Evolutionary conservation across 2,888 invertebrate species (phyloP), one percentile per base, ranked within the genome.

Genomic region (Lucinisca nassula): DNA sequence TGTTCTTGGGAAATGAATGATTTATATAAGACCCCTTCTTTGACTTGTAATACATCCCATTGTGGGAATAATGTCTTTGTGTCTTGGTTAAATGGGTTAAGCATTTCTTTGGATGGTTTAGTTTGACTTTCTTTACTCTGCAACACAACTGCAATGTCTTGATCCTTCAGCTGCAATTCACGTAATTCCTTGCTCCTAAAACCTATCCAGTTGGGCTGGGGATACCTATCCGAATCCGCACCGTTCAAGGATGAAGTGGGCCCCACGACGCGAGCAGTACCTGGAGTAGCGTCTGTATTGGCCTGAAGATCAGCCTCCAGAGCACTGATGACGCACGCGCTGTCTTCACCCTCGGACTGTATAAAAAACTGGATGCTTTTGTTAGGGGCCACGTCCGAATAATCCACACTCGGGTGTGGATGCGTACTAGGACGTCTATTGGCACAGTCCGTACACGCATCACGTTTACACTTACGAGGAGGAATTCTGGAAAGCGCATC

Each of bases 101-200:
- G 8, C 4, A 6, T 21, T n/a, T 55, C 55, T n/a, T 55, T 55
- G 4, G 55, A 17, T 8, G n/a, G 55, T 21, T 55, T 55, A 14
- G 4, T n/a, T 55, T 8, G n/a, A 6, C n/a, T 55, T 17, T 55
- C 55, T 21, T 55, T 55, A 55, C 55, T 55, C 21, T 55, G 10
- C 10, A 55, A 21, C 12, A 72, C 72, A 6, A n/a, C 37, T 32
- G 21, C 72, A 27, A 35, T 38, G 6, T 35, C 37, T 72, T 14
- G 35, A 37, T 72, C 72, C 1, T 37, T 72, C 21, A 38, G 21
- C 37, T 72, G 72, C 21, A 72, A 37, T 14, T 30, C 38, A 32
- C 72, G 72, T 21, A 72, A 37, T 72, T 72, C 72, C 72, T 72
- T n/a, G n/a, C n/a, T n/a, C n/a, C 45, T 45, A 45, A 37, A 38